Evolutionary conservation across 2,888 invertebrate species (phyloP), one percentile per base, ranked within the genome.

Genomic region (Polydrusus pterygomalis): DNA sequence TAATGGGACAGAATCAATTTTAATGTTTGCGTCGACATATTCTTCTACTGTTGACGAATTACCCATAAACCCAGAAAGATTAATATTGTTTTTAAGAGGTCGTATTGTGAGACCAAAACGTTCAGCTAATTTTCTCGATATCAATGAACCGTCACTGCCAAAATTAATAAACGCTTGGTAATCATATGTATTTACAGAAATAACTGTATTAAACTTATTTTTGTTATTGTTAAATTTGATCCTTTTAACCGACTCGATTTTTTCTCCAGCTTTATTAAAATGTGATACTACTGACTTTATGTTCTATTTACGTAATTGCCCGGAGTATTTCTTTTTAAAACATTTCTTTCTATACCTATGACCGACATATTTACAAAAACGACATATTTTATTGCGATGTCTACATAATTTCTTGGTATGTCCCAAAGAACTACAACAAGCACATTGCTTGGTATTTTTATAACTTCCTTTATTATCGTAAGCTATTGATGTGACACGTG

Each of bases 131-230:
- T 60, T 64, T 45, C 10, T n/a, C 30, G 70, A 70, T 25, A 70
- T 63, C 45, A 70, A 63, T n/a, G 70, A 64, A 34, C 70, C 64
- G 40, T 70, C 70, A 38, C 70, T 64, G 8, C 70, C 70, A 47
- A 60, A 70, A 51, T 70, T 62, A 17, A 60, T 70, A 70, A 70
- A 65, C 38, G 62, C 70, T 63, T 65, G 25, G 15, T 65, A 17
- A 8, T 65, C 5, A 20, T 64, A 6, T 10, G 25, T 45, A 45
- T 70, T 70, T 20, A 70, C 30, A 45, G 13, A 64, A 70, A 64
- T 63, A 70, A 70, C 45, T 70, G 65, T 70, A 20, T 62, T 70
- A 49, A 70, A 70, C 30, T 70, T 70, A 47, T 70, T 70, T 70
- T 60, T 15, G 60, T 8, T 47, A 64, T 47, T 65, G 11, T 60